These are phyloP conservation scores for Anthopleura xanthogrammica DNA, from an alignment of 92 coral and sea anemone genomes.

Conservation along the genomic window DNA sequence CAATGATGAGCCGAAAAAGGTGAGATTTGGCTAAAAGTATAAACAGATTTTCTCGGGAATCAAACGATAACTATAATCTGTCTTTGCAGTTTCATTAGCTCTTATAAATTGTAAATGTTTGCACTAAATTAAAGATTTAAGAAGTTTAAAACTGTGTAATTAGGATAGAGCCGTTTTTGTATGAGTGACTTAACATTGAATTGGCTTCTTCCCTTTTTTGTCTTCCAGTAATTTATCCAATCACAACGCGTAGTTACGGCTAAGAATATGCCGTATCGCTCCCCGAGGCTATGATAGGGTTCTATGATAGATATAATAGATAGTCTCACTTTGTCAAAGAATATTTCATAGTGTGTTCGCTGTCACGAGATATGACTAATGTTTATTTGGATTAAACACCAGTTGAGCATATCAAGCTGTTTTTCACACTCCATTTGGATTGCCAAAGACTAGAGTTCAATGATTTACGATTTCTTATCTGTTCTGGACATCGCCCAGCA, in stretches of 20 bases:
- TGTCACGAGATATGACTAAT: background rate
- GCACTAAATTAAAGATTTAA: background rate
- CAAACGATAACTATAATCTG: background rate
- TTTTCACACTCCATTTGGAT: background rate
- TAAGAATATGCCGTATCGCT: too few species aligned
- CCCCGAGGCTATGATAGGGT: too few species aligned
- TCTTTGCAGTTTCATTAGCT: background rate
- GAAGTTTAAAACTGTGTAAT: background rate
- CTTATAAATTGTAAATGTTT: background rate
- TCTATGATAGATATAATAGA: too few species aligned
- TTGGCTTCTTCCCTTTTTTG: too few species aligned
- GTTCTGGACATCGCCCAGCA: background rate
- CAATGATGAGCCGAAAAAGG: background rate
- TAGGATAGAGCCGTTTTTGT: background rate
- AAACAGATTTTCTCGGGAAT: background rate
- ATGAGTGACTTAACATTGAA: too few species aligned
- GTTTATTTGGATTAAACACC: constrained; percentile 3
- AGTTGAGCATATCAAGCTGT: background rate
- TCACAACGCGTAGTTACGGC: background rate
- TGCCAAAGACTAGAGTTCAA: background rate
- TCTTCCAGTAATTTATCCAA: background rate
- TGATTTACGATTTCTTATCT: constrained; percentile 7
- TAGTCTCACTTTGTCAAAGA: too few species aligned
- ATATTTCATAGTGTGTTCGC: too few species aligned
- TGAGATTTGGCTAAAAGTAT: background rate